phyloP scores from a whole-genome alignment of 2,797 vertebrate species.

The Falco columbarius region DNA sequence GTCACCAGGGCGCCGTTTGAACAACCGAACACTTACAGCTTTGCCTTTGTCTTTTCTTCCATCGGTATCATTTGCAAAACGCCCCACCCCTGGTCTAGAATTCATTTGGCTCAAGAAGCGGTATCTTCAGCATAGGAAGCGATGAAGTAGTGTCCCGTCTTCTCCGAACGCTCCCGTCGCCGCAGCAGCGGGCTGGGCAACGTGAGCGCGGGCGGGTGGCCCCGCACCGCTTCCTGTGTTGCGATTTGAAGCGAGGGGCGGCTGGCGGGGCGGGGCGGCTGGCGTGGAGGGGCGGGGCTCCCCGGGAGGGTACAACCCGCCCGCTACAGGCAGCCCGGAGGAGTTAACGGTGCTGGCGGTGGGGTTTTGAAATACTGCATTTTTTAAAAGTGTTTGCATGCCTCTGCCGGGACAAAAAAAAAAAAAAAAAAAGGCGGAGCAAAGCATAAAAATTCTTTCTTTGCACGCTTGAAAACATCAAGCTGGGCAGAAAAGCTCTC shows the following conservation, averaged over 20 bases:
- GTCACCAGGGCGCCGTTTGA: neutral
- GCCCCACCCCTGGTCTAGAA: constrained; percentile 38
- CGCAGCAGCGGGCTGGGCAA: neutral
- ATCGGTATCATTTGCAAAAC: neutral
- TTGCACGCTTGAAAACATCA: neutral
- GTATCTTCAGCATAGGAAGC: neutral
- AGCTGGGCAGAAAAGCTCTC: neutral
- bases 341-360: too few species aligned
- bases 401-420: too few species aligned
- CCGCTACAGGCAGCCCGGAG: too few species aligned
- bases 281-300: neutral
- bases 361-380: neutral
- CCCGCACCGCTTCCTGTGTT: constrained; percentile 24
- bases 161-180: neutral
- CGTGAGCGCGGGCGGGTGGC: neutral
- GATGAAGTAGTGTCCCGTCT: neutral
- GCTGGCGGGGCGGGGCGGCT: neutral
- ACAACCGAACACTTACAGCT: constrained; percentile 64
- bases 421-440: neutral
- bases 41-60: constrained; percentile 61
- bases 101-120: neutral
- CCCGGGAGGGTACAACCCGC: neutral
- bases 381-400: neutral
- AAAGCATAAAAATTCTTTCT: neutral
- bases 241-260: constrained; percentile 25